Percentiles rank a stretch among this genome's conserved stretches.
These are phyloP conservation scores for Coreius guichenoti DNA, from an alignment of 2,797 vertebrate species.

Conservation along the genomic window DNA sequence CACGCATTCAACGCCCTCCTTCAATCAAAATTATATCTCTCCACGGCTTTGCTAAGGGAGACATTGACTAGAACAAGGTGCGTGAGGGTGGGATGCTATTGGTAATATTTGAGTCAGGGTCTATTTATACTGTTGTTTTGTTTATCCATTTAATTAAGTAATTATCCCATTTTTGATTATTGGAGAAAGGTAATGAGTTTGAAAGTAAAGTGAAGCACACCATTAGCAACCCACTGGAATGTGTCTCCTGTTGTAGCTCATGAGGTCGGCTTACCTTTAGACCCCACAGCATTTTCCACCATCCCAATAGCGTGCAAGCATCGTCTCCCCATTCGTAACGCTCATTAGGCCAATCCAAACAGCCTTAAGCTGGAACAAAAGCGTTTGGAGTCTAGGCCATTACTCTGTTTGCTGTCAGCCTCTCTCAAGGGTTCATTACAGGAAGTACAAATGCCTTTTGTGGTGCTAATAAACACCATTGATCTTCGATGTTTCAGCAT, in stretches of 20 bases:
- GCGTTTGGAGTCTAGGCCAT: slow-evolving; percentile 63
- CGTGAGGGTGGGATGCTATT: slow-evolving; percentile 29
- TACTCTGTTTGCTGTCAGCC: slow-evolving; percentile 65
- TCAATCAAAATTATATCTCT: slow-evolving; percentile 51
- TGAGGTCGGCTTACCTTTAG: slow-evolving; percentile 46
- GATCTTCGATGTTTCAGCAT: slow-evolving; percentile 14
- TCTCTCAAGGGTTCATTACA: slow-evolving; percentile 70
- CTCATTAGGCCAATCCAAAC: slow-evolving; percentile 61
- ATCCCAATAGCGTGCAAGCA: slow-evolving; percentile 17
- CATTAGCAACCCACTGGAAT: slow-evolving; percentile 46
- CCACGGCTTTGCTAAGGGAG: slow-evolving; percentile 16
- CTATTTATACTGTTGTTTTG: slow-evolving; percentile 37
- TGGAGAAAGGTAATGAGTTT: slow-evolving; percentile 52
- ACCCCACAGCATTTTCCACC: slow-evolving; percentile 28
- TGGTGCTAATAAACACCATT: slow-evolving; percentile 57
- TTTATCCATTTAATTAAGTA: slow-evolving; percentile 53
- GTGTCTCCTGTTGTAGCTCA: slow-evolving; percentile 13
- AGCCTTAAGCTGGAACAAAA: slow-evolving; percentile 64
- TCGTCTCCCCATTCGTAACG: slow-evolving; percentile 40
- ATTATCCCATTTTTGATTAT: slow-evolving; percentile 36
- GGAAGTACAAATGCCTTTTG: slow-evolving; percentile 60
- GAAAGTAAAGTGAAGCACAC: slow-evolving; percentile 52
- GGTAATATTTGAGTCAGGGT: slow-evolving; percentile 40
- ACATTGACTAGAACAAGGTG: slow-evolving; percentile 26
- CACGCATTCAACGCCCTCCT: slow-evolving; percentile 17